Percentiles rank a stretch among this genome's conserved stretches.
phyloP scores from a whole-genome alignment of 2,797 vertebrate species.

The Austrolebias charrua region DNA sequence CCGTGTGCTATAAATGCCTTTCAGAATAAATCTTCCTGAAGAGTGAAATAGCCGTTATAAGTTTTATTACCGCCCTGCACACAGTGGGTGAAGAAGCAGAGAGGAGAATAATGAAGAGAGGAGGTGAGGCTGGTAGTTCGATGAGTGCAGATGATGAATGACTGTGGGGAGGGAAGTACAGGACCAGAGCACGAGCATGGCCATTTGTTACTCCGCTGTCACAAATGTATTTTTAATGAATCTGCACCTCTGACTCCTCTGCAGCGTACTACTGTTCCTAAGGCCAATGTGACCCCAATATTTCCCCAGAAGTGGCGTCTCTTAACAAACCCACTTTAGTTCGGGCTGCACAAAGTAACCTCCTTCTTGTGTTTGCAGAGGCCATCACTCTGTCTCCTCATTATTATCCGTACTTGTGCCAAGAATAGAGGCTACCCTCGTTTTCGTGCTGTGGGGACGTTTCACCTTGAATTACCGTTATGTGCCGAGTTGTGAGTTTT shows the following conservation, averaged over 20 bases:
- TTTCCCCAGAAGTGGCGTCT: conserved; percentile 69
- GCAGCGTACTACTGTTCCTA: conserved; percentile 81
- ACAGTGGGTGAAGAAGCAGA: conserved; percentile 17
- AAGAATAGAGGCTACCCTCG: conserved; percentile 6
- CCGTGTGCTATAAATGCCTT: conserved; percentile 4
- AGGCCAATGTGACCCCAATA: conserved; percentile 83
- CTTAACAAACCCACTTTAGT: conserved; percentile 47
- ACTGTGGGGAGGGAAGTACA: conserved; percentile 81
- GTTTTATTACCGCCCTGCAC: conserved; percentile 5
- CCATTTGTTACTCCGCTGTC: conserved; percentile 75
- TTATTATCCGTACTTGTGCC: conserved; percentile 36
- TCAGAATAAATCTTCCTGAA: conserved; percentile 14
- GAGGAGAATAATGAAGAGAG: conserved; percentile 64
- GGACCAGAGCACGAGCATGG: conserved; percentile 81
- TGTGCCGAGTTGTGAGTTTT: conserved; percentile 1
- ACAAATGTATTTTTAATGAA: conserved; percentile 84
- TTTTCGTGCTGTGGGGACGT: conserved; percentile 24
- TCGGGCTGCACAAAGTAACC: conserved; percentile 44
- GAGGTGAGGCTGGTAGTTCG: conserved; percentile 44
- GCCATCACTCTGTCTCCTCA: conserved; percentile 42
- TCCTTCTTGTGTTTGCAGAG: conserved; percentile 37
- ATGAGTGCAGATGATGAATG: conserved; percentile 84
- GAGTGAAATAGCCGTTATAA: conserved; percentile 43
- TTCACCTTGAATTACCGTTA: conserved; percentile 50
- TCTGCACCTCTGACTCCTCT: conserved; percentile 84